phyloP scores from a whole-genome alignment of 2,888 invertebrate genomes.

The Dasysyrphus albostriatus region DNA sequence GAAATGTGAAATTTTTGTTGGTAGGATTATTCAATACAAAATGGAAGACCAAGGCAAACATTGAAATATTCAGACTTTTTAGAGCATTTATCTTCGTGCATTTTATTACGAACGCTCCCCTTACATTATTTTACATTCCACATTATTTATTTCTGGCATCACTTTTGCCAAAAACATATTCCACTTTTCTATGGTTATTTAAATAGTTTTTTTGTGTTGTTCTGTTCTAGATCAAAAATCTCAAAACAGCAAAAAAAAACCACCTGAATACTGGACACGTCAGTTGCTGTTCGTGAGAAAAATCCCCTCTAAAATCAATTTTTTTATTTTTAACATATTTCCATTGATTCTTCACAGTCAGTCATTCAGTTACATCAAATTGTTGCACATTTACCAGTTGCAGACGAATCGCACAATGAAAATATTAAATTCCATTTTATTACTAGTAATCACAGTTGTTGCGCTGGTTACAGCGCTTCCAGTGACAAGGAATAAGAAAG shows the following conservation, averaged over 20 bases:
- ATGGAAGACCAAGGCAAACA: no score
- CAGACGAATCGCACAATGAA: constrained; percentile 44
- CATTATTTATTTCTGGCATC: not conserved
- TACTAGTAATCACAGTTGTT: constrained; percentile 64
- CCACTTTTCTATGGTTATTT: constrained; percentile 10
- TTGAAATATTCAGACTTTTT: no score
- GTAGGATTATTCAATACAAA: no score
- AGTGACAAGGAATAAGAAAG: constrained; percentile 85
- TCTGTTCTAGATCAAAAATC: constrained; percentile 42
- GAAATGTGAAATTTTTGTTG: no score
- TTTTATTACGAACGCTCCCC: not conserved
- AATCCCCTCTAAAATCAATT: constrained; percentile 41
- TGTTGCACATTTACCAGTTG: constrained; percentile 39
- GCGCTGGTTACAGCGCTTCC: constrained; percentile 84
- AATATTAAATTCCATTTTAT: constrained; percentile 46
- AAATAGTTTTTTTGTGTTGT: constrained; percentile 9
- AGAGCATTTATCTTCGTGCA: no score
- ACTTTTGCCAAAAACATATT: not conserved
- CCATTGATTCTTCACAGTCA: constrained; percentile 21
- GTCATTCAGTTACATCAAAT: constrained; percentile 25
- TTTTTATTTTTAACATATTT: constrained; percentile 42
- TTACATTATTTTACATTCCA: constrained; percentile 11
- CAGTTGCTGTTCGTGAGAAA: constrained; percentile 45
- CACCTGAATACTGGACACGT: constrained; percentile 60
- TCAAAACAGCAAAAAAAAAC: constrained; percentile 58